phyloP scores from a whole-genome alignment of 2,888 invertebrate genomes.

The Lypha dubia region DNA sequence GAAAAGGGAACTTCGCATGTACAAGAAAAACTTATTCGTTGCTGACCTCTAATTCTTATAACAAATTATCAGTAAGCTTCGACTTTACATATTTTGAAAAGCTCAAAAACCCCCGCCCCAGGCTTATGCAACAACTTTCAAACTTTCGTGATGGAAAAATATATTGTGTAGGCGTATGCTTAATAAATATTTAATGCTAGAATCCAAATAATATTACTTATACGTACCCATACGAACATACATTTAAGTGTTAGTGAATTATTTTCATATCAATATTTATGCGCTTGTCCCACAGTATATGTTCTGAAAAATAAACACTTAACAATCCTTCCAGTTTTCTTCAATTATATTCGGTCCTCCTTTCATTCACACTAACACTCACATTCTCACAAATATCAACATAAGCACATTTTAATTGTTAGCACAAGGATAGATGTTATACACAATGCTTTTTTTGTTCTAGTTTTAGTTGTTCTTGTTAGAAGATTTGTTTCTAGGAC shows the following conservation, averaged over 20 bases:
- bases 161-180: constrained; percentile 1
- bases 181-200: background rate
- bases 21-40: too few relatives aligned
- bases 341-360: background rate
- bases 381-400: background rate
- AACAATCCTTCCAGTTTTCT: background rate
- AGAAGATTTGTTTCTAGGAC: background rate
- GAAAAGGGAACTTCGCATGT: too few relatives aligned
- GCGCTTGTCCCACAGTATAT: background rate
- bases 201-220: background rate
- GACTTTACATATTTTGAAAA: too few relatives aligned
- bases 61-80: too few relatives aligned
- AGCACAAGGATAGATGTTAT: background rate
- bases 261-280: background rate
- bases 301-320: constrained; percentile 1
- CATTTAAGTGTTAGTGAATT: too few relatives aligned
- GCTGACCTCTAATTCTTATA: too few relatives aligned
- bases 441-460: background rate
- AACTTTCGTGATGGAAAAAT: too few relatives aligned
- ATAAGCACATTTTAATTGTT: constrained; percentile 3
- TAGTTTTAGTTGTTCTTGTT: background rate
- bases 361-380: too few relatives aligned
- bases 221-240: background rate
- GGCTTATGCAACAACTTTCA: too few relatives aligned
- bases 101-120: too few relatives aligned